A percentile compares a stretch with the other conserved stretches of the same genome.
These are phyloP conservation scores for Podarcis lilfordi DNA, from an alignment of 2,797 vertebrate species.

Conservation along the genomic window DNA sequence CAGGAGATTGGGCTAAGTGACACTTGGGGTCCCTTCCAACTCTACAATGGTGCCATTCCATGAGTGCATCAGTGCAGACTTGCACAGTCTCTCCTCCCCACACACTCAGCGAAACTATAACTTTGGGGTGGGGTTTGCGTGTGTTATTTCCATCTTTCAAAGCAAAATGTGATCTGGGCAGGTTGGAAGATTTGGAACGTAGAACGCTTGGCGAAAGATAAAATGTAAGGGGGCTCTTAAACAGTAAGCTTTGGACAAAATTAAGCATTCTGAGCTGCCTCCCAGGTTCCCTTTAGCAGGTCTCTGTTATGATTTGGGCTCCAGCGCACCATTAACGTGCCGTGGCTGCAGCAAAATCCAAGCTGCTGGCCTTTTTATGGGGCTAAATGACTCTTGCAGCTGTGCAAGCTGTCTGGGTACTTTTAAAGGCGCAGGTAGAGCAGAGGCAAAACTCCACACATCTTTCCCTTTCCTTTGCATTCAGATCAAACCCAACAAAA, in stretches of 20 bases:
- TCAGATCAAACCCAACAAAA: no score
- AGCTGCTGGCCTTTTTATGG: slow-evolving; percentile 70
- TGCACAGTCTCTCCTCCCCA: not conserved
- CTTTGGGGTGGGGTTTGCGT: not conserved
- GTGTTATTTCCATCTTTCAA: not conserved
- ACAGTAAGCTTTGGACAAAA: slow-evolving; percentile 65
- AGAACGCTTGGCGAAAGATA: slow-evolving; percentile 62
- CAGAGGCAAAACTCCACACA: accelerated
- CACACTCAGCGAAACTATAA: not conserved
- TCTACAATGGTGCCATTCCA: no score
- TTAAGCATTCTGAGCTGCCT: slow-evolving; percentile 57
- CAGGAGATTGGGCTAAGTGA: no score
- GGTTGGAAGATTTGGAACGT: slow-evolving; percentile 54
- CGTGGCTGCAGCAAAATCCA: slow-evolving; percentile 68
- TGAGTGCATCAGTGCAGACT: no score
- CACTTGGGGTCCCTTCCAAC: not conserved
- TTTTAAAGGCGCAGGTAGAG: not conserved
- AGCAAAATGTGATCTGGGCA: slow-evolving; percentile 52
- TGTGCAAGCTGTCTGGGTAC: slow-evolving; percentile 8
- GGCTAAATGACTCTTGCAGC: slow-evolving; percentile 74
- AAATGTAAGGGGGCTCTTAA: slow-evolving; percentile 69
- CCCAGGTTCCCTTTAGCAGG: slow-evolving; percentile 68
- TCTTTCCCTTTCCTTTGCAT: not conserved
- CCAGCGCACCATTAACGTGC: slow-evolving; percentile 70
- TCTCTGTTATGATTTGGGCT: slow-evolving; percentile 62